Conservation (phyloP, 2,113 vertebrate genomes). For the Psittacara wagleri region DNA sequence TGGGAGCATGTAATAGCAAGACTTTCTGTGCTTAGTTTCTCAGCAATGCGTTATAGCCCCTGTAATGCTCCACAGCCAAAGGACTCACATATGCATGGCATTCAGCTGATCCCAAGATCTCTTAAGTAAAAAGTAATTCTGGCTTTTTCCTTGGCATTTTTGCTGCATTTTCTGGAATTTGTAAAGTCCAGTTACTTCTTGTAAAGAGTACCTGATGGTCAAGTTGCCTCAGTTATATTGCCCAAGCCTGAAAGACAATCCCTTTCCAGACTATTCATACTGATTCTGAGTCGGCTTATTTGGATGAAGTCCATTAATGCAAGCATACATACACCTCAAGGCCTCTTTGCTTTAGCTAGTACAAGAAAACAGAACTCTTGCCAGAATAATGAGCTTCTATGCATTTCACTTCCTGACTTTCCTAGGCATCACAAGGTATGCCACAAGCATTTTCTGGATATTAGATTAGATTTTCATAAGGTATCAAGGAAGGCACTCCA, state of each 20-base stretch:
- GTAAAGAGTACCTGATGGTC: background rate
- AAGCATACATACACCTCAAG: background rate
- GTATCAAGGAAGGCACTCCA: background rate
- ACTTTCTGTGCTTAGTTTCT: background rate
- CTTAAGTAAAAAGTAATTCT: background rate
- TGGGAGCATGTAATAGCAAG: rapidly evolving
- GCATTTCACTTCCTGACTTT: background rate
- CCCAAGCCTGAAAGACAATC: background rate
- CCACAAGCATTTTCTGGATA: background rate
- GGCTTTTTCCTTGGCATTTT: background rate
- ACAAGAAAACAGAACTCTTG: background rate
- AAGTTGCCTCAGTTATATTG: background rate
- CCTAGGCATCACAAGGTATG: background rate
- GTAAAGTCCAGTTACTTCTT: background rate
- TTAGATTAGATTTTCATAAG: background rate
- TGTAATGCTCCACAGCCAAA: background rate
- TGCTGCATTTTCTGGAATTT: background rate
- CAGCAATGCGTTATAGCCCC: background rate
- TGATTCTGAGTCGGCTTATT: background rate
- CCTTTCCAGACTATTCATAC: background rate
- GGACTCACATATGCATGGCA: background rate
- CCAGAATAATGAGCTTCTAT: background rate
- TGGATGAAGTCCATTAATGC: background rate
- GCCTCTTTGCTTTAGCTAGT: background rate
- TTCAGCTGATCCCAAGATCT: background rate